Evolutionary conservation across 2,797 vertebrate genomes (phyloP).

Genomic region (Ctenochaetus hawaiiensis): DNA sequence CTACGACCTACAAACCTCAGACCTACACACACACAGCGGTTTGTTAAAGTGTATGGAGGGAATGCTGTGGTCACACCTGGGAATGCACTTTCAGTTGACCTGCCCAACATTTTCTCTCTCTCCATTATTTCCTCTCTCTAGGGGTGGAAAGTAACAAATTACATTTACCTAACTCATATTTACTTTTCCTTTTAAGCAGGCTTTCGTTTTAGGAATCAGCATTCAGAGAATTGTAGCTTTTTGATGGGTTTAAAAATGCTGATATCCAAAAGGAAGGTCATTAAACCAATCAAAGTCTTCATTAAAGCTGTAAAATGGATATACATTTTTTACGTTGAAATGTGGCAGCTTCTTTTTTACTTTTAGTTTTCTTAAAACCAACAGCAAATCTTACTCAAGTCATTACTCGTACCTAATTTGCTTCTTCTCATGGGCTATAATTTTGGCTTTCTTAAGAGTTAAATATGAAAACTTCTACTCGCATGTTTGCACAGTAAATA

Average conservation of each 20-base stretch:
- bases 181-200: slow-evolving; percentile 26
- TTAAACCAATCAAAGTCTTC: background rate
- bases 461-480: background rate
- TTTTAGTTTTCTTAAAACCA: too few relatives aligned
- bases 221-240: background rate
- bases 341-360: too few relatives aligned
- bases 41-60: slow-evolving; percentile 73
- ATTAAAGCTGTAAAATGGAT: too few relatives aligned
- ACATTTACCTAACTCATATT: slow-evolving; percentile 47
- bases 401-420: too few relatives aligned
- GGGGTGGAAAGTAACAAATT: slow-evolving; percentile 61
- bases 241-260: background rate
- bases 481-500: background rate
- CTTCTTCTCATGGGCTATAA: too few relatives aligned
- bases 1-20: slow-evolving; percentile 64
- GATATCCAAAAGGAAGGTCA: background rate
- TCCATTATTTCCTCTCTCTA: slow-evolving; percentile 56
- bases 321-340: too few relatives aligned
- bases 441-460: background rate
- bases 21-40: slow-evolving; percentile 53
- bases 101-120: slow-evolving; percentile 62
- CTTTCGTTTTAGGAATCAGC: slow-evolving; percentile 5
- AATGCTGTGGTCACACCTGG: slow-evolving; percentile 82
- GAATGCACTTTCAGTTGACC: slow-evolving; percentile 76
- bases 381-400: too few relatives aligned